phyloP scores from a whole-genome alignment of 2,888 invertebrate species.

The Teleogryllus oceanicus region DNA sequence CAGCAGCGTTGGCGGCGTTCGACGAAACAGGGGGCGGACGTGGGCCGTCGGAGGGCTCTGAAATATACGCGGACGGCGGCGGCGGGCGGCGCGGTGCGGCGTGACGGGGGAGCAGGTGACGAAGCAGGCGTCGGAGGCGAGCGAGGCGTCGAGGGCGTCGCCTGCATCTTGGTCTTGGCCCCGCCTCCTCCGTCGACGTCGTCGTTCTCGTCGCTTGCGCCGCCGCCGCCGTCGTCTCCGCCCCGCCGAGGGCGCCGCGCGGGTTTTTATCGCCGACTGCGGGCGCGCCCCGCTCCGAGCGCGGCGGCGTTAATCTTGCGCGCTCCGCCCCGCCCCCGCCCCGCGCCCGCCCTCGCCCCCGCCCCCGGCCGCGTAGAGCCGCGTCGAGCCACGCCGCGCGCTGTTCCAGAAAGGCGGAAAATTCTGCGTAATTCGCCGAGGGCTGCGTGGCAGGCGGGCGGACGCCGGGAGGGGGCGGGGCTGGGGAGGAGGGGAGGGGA shows the following conservation, averaged over 20 bases:
- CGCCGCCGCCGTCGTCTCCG: not conserved
- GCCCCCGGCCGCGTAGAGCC: not conserved
- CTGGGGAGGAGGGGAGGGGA: not conserved
- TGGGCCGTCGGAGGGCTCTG: not conserved
- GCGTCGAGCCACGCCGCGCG: not conserved
- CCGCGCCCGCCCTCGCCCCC: not conserved
- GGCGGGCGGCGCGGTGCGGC: slow-evolving; percentile 12
- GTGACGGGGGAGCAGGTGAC: not conserved
- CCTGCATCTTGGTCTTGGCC: not conserved
- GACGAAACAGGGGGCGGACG: not conserved
- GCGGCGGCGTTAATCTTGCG: not conserved
- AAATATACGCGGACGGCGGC: slow-evolving; percentile 2
- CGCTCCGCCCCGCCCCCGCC: slow-evolving; percentile 3
- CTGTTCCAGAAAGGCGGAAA: slow-evolving; percentile 9
- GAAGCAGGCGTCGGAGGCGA: not conserved
- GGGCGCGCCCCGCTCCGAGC: not conserved
- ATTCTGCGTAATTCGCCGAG: slow-evolving; percentile 9
- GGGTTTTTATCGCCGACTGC: slow-evolving; percentile 18
- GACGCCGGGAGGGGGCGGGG: not conserved
- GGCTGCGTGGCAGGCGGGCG: not conserved
- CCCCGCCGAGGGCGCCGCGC: not conserved
- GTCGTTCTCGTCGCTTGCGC: not conserved
- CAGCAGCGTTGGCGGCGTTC: not conserved
- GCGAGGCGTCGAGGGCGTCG: not conserved
- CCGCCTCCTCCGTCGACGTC: not conserved